These are phyloP conservation scores for Oscheius onirici DNA, from an alignment of 2,888 invertebrate species.

Conservation along the genomic window DNA sequence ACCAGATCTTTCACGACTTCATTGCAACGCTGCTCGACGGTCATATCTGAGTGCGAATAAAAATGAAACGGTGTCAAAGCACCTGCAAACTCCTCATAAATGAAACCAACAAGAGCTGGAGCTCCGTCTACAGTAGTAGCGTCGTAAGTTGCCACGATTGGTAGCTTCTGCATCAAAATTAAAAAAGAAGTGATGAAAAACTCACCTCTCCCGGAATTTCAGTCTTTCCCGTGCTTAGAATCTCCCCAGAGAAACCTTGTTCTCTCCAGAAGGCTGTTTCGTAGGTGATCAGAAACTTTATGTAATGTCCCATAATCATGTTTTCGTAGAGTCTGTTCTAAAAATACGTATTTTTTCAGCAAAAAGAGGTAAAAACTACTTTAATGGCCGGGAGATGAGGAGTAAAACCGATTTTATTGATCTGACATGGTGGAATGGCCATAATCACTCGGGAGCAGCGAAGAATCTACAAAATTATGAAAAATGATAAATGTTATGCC, in stretches of 20 bases:
- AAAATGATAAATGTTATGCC: neutral
- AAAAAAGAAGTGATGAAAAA: neutral
- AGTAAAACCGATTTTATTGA: conserved; percentile 38
- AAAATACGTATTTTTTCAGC: neutral
- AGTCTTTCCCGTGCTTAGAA: conserved; percentile 51
- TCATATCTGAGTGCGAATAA: conserved; percentile 23
- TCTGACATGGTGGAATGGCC: conserved; percentile 51
- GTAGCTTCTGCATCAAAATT: conserved; percentile 28
- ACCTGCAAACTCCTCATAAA: conserved; percentile 56
- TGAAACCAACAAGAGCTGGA: conserved; percentile 73
- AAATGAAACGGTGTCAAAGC: neutral
- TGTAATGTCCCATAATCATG: conserved; percentile 40
- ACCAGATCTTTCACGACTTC: conserved; percentile 70
- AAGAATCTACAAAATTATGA: conserved; percentile 3
- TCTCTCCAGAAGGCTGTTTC: conserved; percentile 73
- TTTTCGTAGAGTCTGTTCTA: conserved; percentile 33
- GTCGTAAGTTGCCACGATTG: conserved; percentile 41
- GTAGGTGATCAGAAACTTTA: conserved; percentile 74
- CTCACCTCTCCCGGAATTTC: conserved; percentile 42
- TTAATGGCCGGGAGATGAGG: conserved; percentile 41
- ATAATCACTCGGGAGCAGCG: conserved; percentile 39
- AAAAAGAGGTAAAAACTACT: neutral
- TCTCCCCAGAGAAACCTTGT: conserved; percentile 72
- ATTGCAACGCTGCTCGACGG: conserved; percentile 69
- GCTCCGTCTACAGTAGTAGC: conserved; percentile 57